phyloP scores from a whole-genome alignment of 2,797 vertebrate genomes.

The Gobio occitaniae region DNA sequence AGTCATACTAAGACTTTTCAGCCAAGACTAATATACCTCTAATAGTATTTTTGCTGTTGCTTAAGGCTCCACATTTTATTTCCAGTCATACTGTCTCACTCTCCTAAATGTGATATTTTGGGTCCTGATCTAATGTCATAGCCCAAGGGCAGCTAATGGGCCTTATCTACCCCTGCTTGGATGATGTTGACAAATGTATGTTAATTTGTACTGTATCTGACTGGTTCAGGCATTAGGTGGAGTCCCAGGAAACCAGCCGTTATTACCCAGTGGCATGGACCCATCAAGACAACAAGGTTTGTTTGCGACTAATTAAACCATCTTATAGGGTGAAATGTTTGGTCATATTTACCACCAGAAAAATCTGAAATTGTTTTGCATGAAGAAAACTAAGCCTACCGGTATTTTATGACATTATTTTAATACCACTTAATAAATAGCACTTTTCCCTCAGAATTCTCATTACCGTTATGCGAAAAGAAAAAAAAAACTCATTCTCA shows the following conservation, averaged over 20 bases:
- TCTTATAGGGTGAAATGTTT: conserved; percentile 66
- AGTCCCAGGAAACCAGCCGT: conserved; percentile 91
- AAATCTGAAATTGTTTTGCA: background rate
- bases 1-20: conserved; percentile 11
- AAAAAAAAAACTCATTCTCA: background rate
- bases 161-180: conserved; percentile 21
- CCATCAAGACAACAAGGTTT: conserved; percentile 93
- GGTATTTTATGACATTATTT: background rate
- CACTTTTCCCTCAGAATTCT: background rate
- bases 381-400: background rate
- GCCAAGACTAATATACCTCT: conserved; percentile 10
- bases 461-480: background rate
- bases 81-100: conserved; percentile 13
- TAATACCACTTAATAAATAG: too few species aligned
- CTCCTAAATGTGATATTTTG: conserved; percentile 6
- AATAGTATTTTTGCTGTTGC: conserved; percentile 15
- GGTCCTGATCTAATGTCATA: conserved; percentile 11
- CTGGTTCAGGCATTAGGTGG: conserved; percentile 81
- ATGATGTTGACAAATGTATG: conserved; percentile 46
- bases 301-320: conserved; percentile 57
- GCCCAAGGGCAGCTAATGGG: conserved; percentile 32
- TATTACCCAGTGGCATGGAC: conserved; percentile 95
- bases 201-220: conserved; percentile 33
- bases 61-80: conserved; percentile 13
- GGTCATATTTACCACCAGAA: background rate